A percentile compares a stretch with the other conserved stretches of the same genome.
Evolutionary conservation across 1,140 invertebrate genomes (phyloP).

Genomic region (Sycophila sp.): DNA sequence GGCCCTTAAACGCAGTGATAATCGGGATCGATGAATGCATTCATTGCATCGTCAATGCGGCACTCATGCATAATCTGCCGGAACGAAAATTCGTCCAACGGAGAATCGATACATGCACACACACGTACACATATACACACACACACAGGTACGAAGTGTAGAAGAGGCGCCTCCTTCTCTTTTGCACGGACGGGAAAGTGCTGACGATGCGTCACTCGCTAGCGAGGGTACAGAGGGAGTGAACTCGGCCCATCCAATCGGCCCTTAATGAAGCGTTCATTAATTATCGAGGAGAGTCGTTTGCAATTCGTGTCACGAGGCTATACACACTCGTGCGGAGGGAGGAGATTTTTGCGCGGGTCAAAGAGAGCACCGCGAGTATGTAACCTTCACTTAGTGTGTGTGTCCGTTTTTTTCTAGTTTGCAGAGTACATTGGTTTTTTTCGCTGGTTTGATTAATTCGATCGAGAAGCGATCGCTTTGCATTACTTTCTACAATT

Average conservation of each 20-base stretch:
- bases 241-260: neutral
- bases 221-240: neutral
- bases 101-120: slow-evolving; percentile 1
- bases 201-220: neutral
- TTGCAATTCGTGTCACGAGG: neutral
- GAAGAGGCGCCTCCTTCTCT: neutral
- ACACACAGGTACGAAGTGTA: too few species aligned
- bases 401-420: too few species aligned
- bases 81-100: neutral
- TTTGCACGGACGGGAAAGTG: neutral
- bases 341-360: too few species aligned
- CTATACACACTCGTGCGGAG: neutral
- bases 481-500: too few species aligned
- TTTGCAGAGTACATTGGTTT: too few species aligned
- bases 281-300: slow-evolving; percentile 5
- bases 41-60: neutral
- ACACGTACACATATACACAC: too few species aligned
- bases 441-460: too few species aligned
- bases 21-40: neutral
- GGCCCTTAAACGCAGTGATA: too few species aligned
- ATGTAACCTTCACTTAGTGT: neutral
- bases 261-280: slow-evolving; percentile 30
- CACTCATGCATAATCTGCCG: neutral
- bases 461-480: too few species aligned
- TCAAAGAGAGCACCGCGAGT: too few species aligned